Evolutionary conservation across 2,113 vertebrate genomes (phyloP).

Genomic region (Corythornis cristatus): DNA sequence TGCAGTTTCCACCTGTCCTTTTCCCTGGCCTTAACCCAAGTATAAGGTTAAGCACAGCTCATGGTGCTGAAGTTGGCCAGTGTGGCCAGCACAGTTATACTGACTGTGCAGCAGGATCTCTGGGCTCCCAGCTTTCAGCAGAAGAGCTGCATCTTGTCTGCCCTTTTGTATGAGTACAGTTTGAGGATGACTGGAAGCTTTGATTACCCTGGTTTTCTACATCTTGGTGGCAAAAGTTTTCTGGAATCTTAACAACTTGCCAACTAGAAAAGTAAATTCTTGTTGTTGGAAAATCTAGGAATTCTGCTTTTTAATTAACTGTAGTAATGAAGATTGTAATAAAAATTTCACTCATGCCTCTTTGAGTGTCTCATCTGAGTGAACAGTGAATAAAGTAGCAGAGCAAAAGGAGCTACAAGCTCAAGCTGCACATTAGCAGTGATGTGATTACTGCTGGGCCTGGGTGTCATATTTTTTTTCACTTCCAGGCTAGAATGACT

Average conservation of each 20-base stretch:
- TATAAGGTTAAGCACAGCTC: background rate
- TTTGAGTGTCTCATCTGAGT: background rate
- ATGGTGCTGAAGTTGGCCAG: fast-evolving
- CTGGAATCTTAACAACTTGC: background rate
- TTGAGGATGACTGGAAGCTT: background rate
- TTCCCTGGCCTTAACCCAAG: background rate
- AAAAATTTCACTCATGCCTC: background rate
- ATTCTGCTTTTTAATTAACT: background rate
- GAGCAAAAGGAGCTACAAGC: background rate
- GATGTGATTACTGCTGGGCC: background rate
- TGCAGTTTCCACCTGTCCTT: background rate
- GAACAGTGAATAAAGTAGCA: background rate
- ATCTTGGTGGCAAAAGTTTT: background rate
- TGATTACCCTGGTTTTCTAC: background rate
- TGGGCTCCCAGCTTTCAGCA: background rate
- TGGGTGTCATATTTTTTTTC: background rate
- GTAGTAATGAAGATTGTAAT: background rate
- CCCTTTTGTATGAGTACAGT: background rate
- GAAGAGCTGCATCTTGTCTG: background rate
- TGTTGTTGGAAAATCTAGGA: background rate
- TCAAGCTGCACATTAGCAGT: background rate
- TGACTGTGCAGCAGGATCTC: background rate
- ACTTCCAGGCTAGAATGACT: background rate
- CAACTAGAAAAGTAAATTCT: background rate
- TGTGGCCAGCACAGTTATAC: fast-evolving